A percentile compares a stretch with the other conserved stretches of the same genome.
phyloP scores from a whole-genome alignment of 2,888 invertebrate genomes.

The Meiosimyza decipiens region DNA sequence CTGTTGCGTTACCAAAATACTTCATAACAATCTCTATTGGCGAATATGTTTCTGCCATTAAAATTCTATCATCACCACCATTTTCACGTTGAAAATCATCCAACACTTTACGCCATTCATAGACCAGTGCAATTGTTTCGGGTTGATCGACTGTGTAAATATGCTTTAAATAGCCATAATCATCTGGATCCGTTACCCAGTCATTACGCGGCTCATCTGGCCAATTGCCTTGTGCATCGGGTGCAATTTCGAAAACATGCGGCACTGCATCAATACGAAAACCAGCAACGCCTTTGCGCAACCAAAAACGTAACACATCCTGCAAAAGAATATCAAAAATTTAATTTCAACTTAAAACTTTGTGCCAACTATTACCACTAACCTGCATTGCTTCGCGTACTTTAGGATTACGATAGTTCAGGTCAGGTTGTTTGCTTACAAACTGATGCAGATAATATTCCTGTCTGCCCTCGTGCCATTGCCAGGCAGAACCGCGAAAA shows the following conservation, averaged over 20 bases:
- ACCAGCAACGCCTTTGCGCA: constrained; percentile 82
- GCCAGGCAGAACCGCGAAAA: constrained; percentile 73
- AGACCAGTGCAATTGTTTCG: constrained; percentile 71
- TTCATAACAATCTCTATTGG: constrained; percentile 64
- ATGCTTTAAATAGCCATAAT: constrained; percentile 71
- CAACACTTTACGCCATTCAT: constrained; percentile 71
- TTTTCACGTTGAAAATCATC: constrained; percentile 64
- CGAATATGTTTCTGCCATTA: constrained; percentile 74
- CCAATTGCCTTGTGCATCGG: constrained; percentile 53
- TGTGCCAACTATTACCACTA: constrained; percentile 58
- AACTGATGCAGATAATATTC: constrained; percentile 77
- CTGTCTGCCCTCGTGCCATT: constrained; percentile 71
- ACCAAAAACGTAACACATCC: constrained; percentile 78
- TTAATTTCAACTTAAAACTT: constrained; percentile 29
- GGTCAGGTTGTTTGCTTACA: constrained; percentile 72
- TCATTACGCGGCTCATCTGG: constrained; percentile 70
- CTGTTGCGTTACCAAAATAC: constrained; percentile 71
- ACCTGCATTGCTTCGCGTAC: constrained; percentile 66
- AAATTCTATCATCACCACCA: constrained; percentile 64
- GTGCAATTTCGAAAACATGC: constrained; percentile 54
- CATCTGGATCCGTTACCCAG: constrained; percentile 67
- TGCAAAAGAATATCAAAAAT: constrained; percentile 44
- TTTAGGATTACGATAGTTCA: constrained; percentile 72
- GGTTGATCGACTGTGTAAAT: constrained; percentile 73
- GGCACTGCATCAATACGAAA: constrained; percentile 78